Conservation (phyloP, 35 echinoderm and acorn worm genomes). For the Apostichopus parvimensis region DNA sequence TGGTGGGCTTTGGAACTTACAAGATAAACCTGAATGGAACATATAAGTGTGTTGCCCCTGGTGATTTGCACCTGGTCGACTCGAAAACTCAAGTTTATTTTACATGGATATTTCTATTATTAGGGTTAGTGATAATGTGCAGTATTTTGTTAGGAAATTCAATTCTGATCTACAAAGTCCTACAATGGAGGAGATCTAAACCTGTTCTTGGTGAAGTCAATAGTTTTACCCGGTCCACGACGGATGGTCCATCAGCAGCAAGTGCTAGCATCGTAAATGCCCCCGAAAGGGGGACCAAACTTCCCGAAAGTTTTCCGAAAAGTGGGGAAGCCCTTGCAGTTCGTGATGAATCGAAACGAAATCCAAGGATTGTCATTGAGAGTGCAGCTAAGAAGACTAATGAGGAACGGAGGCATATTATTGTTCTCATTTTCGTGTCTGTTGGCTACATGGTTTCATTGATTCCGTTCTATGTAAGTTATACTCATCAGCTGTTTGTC, state of each 20-base stretch:
- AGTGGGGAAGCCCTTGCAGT: not conserved
- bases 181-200: not conserved
- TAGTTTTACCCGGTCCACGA: not conserved
- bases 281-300: too few species aligned
- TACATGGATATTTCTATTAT: not conserved
- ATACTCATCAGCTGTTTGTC: too few species aligned
- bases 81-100: not conserved
- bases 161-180: not conserved
- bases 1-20: constrained; percentile 65
- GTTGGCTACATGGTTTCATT: constrained; percentile 53
- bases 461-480: constrained; percentile 57
- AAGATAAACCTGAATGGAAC: constrained; percentile 13
- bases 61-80: constrained; percentile 24
- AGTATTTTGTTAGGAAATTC: not conserved
- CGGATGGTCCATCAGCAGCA: not conserved
- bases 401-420: not conserved
- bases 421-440: not conserved
- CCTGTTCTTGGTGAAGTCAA: not conserved
- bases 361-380: not conserved
- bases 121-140: not conserved
- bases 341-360: not conserved
- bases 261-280: not conserved
- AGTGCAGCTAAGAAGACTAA: not conserved
- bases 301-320: too few species aligned
- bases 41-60: constrained; percentile 54